Conservation (phyloP, 1,140 invertebrate species). For the Cataglyphis hispanica region DNA sequence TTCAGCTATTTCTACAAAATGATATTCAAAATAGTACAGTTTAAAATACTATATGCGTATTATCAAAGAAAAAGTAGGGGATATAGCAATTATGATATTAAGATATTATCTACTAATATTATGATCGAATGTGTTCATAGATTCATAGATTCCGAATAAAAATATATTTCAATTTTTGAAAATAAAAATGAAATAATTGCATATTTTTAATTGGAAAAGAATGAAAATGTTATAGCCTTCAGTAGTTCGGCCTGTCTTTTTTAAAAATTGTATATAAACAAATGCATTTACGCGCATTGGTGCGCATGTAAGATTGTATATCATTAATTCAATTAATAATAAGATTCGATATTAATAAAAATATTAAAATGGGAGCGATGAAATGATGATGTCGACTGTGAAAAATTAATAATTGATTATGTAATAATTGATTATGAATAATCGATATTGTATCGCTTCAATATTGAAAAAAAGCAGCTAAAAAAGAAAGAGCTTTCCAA, state of each 20-base stretch:
- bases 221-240: conserved; percentile 31
- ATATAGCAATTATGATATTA: not conserved
- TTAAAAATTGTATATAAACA: conserved; percentile 42
- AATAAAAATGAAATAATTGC: not conserved
- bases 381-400: not conserved
- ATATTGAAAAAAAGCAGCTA: not conserved
- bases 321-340: conserved; percentile 12
- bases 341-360: not conserved
- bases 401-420: conserved; percentile 7
- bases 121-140: not conserved
- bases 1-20: not conserved
- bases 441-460: not conserved
- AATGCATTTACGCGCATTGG: conserved; percentile 37
- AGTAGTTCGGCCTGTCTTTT: conserved; percentile 8
- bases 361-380: not conserved
- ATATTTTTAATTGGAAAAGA: not conserved
- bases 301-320: conserved; percentile 5
- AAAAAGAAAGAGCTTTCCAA: not conserved
- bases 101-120: conserved; percentile 6
- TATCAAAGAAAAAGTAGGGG: not conserved
- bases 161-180: not conserved
- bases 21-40: not conserved
- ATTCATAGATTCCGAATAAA: not conserved
- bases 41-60: conserved; percentile 20
- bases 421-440: no score